Evolutionary conservation across 2,797 vertebrate genomes (phyloP).

Genomic region (Leucoraja ocellata): DNA sequence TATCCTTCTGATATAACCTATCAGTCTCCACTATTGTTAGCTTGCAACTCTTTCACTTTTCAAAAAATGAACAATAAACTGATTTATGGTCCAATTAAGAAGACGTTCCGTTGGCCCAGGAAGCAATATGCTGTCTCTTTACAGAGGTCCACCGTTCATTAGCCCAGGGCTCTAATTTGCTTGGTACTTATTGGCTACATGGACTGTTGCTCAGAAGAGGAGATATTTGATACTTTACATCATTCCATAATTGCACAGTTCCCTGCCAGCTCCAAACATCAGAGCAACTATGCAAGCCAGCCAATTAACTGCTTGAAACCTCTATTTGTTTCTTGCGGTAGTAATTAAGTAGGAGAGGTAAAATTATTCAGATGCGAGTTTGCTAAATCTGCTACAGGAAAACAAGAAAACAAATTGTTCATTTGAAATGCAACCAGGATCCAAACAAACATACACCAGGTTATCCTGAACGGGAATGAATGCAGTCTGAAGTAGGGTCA

Average conservation of each 20-base stretch:
- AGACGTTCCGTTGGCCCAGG: neutral
- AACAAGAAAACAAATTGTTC: neutral
- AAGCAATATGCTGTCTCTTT: neutral
- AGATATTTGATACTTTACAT: constrained; percentile 22
- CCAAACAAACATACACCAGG: neutral
- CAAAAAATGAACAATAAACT: constrained; percentile 13
- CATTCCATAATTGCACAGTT: constrained; percentile 30
- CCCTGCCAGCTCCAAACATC: neutral
- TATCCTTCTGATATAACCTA: neutral
- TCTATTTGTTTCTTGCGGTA: constrained; percentile 25
- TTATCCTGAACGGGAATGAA: neutral
- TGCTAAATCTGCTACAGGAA: neutral
- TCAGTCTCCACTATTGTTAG: neutral
- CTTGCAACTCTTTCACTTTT: constrained; percentile 11
- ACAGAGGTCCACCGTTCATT: neutral
- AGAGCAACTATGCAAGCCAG: neutral
- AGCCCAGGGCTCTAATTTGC: constrained; percentile 8
- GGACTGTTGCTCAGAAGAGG: neutral
- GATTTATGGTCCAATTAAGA: constrained; percentile 24
- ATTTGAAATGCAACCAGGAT: constrained; percentile 21
- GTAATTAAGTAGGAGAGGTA: constrained; percentile 5
- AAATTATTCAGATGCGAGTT: constrained; percentile 20
- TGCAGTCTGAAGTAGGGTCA: too few species aligned
- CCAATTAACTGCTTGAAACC: constrained; percentile 20
- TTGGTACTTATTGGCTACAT: neutral